phyloP scores from a whole-genome alignment of 1,140 invertebrate genomes.

The Neodiprion pinetum region DNA sequence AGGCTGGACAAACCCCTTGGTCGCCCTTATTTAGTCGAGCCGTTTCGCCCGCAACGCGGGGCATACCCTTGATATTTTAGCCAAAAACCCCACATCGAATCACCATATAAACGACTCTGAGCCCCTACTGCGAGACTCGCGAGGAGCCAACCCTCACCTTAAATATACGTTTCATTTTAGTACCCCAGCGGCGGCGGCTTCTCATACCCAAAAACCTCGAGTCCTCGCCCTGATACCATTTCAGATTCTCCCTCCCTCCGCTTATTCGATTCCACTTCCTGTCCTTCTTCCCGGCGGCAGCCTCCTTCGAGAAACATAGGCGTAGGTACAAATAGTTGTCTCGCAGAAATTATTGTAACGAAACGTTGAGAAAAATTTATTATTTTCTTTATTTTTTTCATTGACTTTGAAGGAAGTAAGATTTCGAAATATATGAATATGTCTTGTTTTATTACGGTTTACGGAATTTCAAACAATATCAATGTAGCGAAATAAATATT shows the following conservation, averaged over 20 bases:
- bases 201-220: slow-evolving; percentile 22
- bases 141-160: slow-evolving; percentile 46
- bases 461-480: no score
- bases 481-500: no score
- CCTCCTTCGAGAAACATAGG: no score
- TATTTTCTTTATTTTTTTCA: no score
- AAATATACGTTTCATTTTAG: slow-evolving; percentile 54
- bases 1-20: not conserved
- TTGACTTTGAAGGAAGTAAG: no score
- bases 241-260: not conserved
- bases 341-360: no score
- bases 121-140: slow-evolving; percentile 38
- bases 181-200: slow-evolving; percentile 21
- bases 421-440: no score
- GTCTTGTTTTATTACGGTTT: no score
- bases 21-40: not conserved
- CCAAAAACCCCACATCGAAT: slow-evolving; percentile 46
- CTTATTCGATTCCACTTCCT: not conserved
- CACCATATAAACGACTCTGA: slow-evolving; percentile 52
- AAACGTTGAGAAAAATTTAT: no score
- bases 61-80: slow-evolving; percentile 52
- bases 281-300: no score
- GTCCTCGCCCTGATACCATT: slow-evolving; percentile 22
- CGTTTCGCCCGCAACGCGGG: slow-evolving; percentile 30
- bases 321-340: no score